Conservation (phyloP, 2,888 invertebrate genomes). For the Oscheius sp. region DNA sequence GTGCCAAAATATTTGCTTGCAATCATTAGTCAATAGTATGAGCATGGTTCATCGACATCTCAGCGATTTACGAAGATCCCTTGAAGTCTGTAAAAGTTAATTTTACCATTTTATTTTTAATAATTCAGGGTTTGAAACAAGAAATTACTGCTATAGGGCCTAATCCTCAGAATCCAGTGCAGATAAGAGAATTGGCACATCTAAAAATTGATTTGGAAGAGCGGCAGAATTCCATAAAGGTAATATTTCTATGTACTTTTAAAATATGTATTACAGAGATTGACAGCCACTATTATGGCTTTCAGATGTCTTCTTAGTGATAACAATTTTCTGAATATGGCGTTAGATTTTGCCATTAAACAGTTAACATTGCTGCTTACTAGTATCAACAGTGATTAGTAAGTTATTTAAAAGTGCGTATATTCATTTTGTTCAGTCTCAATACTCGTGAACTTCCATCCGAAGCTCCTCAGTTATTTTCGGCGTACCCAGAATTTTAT, state of each 20-base stretch:
- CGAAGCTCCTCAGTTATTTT: slow-evolving; percentile 83
- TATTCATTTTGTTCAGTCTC: not conserved
- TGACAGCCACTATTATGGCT: slow-evolving; percentile 86
- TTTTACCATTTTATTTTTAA: not conserved
- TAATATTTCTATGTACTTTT: not conserved
- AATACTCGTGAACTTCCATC: slow-evolving; percentile 72
- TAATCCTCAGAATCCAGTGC: not conserved
- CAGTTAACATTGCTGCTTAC: slow-evolving; percentile 83
- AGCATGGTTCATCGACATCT: slow-evolving; percentile 49
- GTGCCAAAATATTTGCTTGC: slow-evolving; percentile 89
- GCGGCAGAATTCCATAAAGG: slow-evolving; percentile 4
- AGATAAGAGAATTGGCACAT: not conserved
- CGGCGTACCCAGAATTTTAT: slow-evolving; percentile 93
- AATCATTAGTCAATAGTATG: slow-evolving; percentile 81
- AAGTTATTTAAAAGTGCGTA: slow-evolving; percentile 39
- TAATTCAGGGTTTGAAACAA: not conserved
- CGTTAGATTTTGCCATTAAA: slow-evolving; percentile 87
- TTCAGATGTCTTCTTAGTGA: slow-evolving; percentile 90
- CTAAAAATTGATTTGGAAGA: slow-evolving; percentile 16
- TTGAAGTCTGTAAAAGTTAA: not conserved
- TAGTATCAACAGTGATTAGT: slow-evolving; percentile 74
- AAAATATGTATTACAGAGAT: slow-evolving; percentile 54
- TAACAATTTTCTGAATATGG: slow-evolving; percentile 84
- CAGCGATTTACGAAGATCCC: slow-evolving; percentile 39
- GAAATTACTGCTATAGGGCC: not conserved